Evolutionary conservation across 2,888 invertebrate genomes (phyloP).

Genomic region (Eurytoma adleriae): DNA sequence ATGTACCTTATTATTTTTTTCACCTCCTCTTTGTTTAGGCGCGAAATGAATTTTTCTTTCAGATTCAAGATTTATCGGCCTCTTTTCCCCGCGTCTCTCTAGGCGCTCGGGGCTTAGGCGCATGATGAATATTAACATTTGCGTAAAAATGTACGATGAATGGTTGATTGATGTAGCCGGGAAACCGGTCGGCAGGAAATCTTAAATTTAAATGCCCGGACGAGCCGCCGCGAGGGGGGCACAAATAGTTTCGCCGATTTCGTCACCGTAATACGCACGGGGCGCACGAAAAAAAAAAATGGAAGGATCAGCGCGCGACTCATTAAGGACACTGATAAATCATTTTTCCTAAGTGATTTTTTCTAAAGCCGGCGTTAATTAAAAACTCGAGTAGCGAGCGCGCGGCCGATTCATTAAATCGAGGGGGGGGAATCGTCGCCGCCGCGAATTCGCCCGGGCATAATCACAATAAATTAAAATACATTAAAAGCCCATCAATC

Average conservation of each 20-base stretch:
- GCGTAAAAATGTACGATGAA: constrained; percentile 18
- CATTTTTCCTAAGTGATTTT: constrained; percentile 28
- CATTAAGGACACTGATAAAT: constrained; percentile 4
- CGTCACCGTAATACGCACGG: neutral
- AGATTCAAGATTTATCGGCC: neutral
- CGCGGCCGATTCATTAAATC: constrained; percentile 36
- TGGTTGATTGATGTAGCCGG: constrained; percentile 19
- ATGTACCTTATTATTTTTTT: no score
- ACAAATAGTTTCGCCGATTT: neutral
- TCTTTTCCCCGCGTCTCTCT: neutral
- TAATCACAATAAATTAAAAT: constrained; percentile 53
- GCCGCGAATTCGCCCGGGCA: neutral
- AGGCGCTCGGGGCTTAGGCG: neutral
- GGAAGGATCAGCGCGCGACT: neutral
- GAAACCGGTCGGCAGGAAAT: constrained; percentile 5
- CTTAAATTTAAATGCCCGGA: neutral
- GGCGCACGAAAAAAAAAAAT: neutral
- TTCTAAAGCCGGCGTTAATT: constrained; percentile 47
- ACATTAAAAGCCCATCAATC: constrained; percentile 54
- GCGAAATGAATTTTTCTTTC: no score
- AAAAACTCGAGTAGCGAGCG: constrained; percentile 13
- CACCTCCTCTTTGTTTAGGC: no score
- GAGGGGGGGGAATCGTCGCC: no score
- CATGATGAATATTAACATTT: constrained; percentile 1
- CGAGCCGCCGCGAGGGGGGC: neutral